These are phyloP conservation scores for Achlya flavicornis DNA, from an alignment of 2,888 invertebrate genomes.

Conservation along the genomic window DNA sequence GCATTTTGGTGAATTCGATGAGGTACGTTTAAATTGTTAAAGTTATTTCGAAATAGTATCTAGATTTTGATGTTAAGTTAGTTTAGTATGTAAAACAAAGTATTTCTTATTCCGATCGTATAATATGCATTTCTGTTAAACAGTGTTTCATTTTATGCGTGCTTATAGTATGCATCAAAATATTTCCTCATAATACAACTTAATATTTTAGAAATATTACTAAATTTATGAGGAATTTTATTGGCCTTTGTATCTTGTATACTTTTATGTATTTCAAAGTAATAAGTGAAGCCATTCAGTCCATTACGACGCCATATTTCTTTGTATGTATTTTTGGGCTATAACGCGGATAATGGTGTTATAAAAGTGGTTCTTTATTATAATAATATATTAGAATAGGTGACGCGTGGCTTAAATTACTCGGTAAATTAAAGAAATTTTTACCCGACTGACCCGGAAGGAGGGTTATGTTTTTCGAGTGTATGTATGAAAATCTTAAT, in stretches of 20 bases:
- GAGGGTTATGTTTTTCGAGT: no score
- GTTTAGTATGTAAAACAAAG: no score
- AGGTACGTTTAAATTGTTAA: no score
- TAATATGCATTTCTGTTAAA: neutral
- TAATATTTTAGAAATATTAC: neutral
- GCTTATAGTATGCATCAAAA: neutral
- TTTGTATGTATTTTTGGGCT: neutral
- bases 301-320: constrained; percentile 2
- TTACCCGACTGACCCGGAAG: no score
- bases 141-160: neutral
- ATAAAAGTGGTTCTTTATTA: neutral
- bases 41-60: neutral
- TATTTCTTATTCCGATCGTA: neutral
- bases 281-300: neutral
- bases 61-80: no score
- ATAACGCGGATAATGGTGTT: neutral
- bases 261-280: constrained; percentile 4
- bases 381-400: neutral
- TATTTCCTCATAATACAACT: neutral
- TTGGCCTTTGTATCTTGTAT: neutral
- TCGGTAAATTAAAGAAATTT: no score
- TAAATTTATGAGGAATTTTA: neutral
- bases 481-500: no score
- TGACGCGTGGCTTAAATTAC: neutral
- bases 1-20: no score